phyloP scores from a whole-genome alignment of 2,888 invertebrate species.

The Cyclophora albipunctata region DNA sequence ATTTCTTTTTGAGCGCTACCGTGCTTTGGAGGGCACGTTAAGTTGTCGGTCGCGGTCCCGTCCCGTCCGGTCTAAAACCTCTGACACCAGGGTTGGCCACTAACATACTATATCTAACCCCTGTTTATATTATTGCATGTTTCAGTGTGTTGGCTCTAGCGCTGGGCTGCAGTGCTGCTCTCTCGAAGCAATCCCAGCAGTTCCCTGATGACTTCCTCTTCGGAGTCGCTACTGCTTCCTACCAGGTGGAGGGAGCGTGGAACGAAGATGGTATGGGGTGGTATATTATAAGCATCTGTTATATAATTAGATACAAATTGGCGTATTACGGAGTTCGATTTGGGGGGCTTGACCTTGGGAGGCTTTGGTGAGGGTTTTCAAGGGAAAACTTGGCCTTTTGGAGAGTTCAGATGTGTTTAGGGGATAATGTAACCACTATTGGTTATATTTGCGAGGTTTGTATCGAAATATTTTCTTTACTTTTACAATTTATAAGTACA shows the following conservation, averaged over 20 bases:
- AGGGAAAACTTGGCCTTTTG: too few species aligned
- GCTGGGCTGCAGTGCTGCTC: conserved; percentile 14
- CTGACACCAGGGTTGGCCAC: too few species aligned
- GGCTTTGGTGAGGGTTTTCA: too few species aligned
- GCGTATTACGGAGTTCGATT: too few species aligned
- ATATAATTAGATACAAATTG: not conserved
- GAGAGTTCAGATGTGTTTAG: too few species aligned
- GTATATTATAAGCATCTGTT: not conserved
- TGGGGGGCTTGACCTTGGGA: too few species aligned
- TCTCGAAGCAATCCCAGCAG: conserved; percentile 19
- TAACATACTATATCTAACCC: too few species aligned
- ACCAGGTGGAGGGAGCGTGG: conserved; percentile 53
- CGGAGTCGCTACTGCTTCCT: conserved; percentile 46
- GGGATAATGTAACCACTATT: too few species aligned
- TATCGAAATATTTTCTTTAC: not conserved
- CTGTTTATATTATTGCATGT: not conserved
- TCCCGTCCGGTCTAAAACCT: too few species aligned
- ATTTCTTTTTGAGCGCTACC: too few species aligned
- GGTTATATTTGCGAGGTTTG: not conserved
- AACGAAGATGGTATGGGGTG: conserved; percentile 40
- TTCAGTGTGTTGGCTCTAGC: conserved; percentile 14
- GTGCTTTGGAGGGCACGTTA: too few species aligned
- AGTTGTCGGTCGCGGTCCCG: too few species aligned
- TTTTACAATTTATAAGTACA: not conserved
- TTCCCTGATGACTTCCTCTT: conserved; percentile 50